Base-by-base conservation (phyloP, 2,113 vertebrate genomes). In the Amphiprion percula region DNA sequence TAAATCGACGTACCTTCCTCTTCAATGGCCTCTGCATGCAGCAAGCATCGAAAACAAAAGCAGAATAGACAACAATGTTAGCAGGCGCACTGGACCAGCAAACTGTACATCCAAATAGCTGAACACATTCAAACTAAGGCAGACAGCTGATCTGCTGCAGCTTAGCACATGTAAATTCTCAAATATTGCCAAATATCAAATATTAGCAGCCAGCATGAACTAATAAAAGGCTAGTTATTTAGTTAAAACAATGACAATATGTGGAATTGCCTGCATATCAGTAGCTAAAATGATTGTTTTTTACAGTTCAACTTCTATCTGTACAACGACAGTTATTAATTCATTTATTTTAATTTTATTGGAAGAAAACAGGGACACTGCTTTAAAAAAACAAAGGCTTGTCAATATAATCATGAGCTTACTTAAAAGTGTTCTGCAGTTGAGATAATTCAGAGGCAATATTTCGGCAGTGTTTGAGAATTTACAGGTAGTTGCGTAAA, bases 21-120 rank as follows among this genome's bases (percentile, higher is more conserved):
- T 93, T 94, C 93, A 89, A 69, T 50, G 85, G 73, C 87, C 52
- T 94, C 92, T 94, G 93, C 94, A 95, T 95, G 94, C 94, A 94
- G 92, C 90, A 93, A 94, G 91, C 86, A 89, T 89, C 84, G 68
- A 82, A 88, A 90, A 90, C 78, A 92, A 79, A 81, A 94, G 90
- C 91, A 93, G 83, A 94, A 89, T 55, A 78, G 61, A 93, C 68
- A 89, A 53, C 17, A 86, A 65, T 33, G 33, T 94, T 92, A 93
- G 84, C 83, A 53, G 53, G 67, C 53, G 19, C 15, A 28, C 60
- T 4, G 17, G 19, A 54, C 58, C 55, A 23, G 62, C 62, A 54
- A 67, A 69, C 50, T 15, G 12, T 11, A 55, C 61, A 63, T 49
- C 37, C 24, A 30, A 6, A 37, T 15, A 15, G 41, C 54, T 74